Conservation (phyloP, 2,113 vertebrate species). For the Rhinichthys klamathensis region DNA sequence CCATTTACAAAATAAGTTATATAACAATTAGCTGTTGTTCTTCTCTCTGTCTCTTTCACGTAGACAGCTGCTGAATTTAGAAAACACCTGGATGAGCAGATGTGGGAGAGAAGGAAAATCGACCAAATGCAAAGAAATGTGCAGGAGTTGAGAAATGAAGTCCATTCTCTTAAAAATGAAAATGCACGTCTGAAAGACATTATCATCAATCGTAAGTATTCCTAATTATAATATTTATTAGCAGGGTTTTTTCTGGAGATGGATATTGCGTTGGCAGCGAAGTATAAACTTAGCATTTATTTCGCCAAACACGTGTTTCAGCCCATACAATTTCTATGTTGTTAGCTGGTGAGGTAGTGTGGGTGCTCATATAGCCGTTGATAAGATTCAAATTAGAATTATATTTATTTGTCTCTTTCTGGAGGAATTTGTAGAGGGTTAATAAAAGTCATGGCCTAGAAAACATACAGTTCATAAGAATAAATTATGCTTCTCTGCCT, state of each 20-base stretch:
- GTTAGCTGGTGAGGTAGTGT: slow-evolving; percentile 1
- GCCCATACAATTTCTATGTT: background rate
- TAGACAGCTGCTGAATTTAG: slow-evolving; percentile 13
- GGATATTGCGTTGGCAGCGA: background rate
- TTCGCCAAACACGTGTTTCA: too few species aligned
- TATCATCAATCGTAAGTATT: slow-evolving; percentile 3
- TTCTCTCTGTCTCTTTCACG: background rate
- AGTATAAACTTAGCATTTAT: slow-evolving; percentile 14
- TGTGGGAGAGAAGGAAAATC: background rate
- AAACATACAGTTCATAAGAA: slow-evolving; percentile 2
- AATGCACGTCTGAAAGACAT: slow-evolving; percentile 6
- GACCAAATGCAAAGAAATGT: slow-evolving; percentile 15
- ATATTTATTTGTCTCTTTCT: slow-evolving; percentile 5
- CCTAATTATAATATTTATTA: background rate
- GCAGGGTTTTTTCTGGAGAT: slow-evolving; percentile 14
- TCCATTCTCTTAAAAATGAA: slow-evolving; percentile 7
- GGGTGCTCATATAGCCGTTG: background rate
- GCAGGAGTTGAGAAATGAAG: slow-evolving; percentile 14
- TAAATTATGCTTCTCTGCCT: slow-evolving; percentile 9
- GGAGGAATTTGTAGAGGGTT: background rate
- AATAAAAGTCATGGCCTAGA: slow-evolving; percentile 3
- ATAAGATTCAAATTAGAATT: slow-evolving; percentile 10
- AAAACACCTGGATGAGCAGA: background rate
- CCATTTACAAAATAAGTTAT: background rate
- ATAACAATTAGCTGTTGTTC: slow-evolving; percentile 13